These are phyloP conservation scores for Apis cerana DNA, from an alignment of 1,140 invertebrate genomes.

Conservation along the genomic window DNA sequence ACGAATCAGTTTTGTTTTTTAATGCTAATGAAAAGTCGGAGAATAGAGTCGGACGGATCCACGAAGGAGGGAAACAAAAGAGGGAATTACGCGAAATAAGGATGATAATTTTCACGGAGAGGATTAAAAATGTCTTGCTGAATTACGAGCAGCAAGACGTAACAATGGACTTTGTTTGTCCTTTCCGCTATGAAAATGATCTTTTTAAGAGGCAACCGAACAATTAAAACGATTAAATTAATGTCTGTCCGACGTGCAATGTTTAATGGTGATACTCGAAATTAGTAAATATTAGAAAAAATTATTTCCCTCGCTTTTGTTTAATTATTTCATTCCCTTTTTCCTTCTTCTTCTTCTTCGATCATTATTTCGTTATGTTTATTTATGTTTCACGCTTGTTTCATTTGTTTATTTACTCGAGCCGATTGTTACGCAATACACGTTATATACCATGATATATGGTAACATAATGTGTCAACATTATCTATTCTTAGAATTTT, in stretches of 20 bases:
- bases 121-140: background rate
- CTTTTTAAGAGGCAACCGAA: background rate
- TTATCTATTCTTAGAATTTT: slow-evolving; percentile 36
- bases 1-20: background rate
- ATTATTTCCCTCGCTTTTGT: no score
- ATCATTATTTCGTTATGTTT: background rate
- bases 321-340: no score
- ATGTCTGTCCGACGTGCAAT: background rate
- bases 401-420: no score
- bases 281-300: no score
- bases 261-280: no score
- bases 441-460: background rate
- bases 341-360: no score
- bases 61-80: background rate
- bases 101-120: background rate
- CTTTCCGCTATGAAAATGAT: background rate
- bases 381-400: background rate
- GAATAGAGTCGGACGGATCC: background rate
- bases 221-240: background rate
- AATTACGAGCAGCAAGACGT: background rate
- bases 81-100: slow-evolving; percentile 9
- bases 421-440: no score
- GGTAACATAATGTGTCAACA: background rate
- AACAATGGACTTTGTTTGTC: background rate
- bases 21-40: background rate